Evolutionary conservation across 2,888 invertebrate species (phyloP).

Genomic region (Nebria salina): DNA sequence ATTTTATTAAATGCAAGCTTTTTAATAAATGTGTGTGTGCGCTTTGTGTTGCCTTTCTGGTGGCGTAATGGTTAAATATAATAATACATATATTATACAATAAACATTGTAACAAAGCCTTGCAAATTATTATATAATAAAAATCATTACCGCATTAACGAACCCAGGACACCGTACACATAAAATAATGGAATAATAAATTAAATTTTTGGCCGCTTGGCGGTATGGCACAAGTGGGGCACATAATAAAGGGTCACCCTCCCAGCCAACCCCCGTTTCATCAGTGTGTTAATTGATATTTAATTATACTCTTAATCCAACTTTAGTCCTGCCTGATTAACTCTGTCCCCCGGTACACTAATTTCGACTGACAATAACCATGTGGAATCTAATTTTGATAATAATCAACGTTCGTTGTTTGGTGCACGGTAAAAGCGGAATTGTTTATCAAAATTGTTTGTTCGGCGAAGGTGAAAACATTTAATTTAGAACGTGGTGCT

Average conservation of each 20-base stretch:
- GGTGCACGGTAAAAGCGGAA: neutral
- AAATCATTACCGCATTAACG: neutral
- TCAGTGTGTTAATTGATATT: constrained; percentile 59
- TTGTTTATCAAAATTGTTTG: neutral
- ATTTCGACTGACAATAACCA: constrained; percentile 57
- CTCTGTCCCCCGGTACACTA: constrained; percentile 54
- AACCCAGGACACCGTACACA: constrained; percentile 4
- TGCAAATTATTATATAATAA: neutral
- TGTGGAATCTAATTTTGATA: neutral
- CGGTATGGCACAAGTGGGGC: neutral
- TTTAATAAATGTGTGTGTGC: too few relatives aligned
- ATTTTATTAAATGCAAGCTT: too few relatives aligned
- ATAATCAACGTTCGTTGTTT: neutral
- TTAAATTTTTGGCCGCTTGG: constrained; percentile 9
- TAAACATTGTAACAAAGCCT: neutral
- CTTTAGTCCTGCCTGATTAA: constrained; percentile 60
- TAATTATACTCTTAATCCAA: constrained; percentile 60
- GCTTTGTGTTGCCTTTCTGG: too few relatives aligned
- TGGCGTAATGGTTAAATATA: too few relatives aligned
- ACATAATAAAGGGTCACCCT: neutral
- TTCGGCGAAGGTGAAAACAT: constrained; percentile 25
- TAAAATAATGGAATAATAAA: constrained; percentile 27
- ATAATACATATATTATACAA: too few relatives aligned
- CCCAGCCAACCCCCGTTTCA: neutral
- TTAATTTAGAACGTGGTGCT: constrained; percentile 31